Percentiles rank a stretch among this genome's conserved stretches.
These are phyloP conservation scores for Cetonia aurata DNA, from an alignment of 2,888 invertebrate genomes.

Conservation along the genomic window DNA sequence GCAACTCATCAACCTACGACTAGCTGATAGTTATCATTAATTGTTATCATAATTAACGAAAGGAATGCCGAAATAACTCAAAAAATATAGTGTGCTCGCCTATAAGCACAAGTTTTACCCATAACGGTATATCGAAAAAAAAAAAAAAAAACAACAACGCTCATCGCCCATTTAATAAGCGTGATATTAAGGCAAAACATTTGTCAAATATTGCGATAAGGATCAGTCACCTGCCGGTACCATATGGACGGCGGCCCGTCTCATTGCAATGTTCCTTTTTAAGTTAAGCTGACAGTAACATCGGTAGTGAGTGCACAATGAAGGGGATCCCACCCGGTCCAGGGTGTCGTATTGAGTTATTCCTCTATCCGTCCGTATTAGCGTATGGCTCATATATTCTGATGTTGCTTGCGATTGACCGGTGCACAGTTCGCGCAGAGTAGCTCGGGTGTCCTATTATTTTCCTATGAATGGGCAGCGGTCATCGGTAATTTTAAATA, in stretches of 20 bases:
- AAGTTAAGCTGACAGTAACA: slow-evolving; percentile 35
- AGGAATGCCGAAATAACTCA: no score
- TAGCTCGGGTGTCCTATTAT: neutral
- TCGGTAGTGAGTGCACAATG: slow-evolving; percentile 29
- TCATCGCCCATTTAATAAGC: slow-evolving; percentile 36
- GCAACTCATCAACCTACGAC: no score
- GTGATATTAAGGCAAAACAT: slow-evolving; percentile 46
- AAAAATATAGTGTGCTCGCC: no score
- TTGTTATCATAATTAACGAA: no score
- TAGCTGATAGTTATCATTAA: no score
- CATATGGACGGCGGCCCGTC: slow-evolving; percentile 46
- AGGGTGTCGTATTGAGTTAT: slow-evolving; percentile 32
- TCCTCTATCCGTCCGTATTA: slow-evolving; percentile 22
- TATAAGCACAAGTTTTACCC: no score
- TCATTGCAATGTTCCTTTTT: slow-evolving; percentile 29
- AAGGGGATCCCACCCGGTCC: slow-evolving; percentile 37
- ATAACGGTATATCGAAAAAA: no score
- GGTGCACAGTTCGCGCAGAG: neutral
- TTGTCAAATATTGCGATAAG: slow-evolving; percentile 43
- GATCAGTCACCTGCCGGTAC: slow-evolving; percentile 48
- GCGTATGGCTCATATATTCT: slow-evolving; percentile 16
- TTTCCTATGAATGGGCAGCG: slow-evolving; percentile 3
- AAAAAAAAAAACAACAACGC: no score
- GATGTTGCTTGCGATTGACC: neutral
- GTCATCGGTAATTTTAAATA: slow-evolving; percentile 3